Percentiles rank a stretch among this genome's conserved stretches.
Conservation (phyloP, 2,113 vertebrate species). For the Rhineura floridana region DNA sequence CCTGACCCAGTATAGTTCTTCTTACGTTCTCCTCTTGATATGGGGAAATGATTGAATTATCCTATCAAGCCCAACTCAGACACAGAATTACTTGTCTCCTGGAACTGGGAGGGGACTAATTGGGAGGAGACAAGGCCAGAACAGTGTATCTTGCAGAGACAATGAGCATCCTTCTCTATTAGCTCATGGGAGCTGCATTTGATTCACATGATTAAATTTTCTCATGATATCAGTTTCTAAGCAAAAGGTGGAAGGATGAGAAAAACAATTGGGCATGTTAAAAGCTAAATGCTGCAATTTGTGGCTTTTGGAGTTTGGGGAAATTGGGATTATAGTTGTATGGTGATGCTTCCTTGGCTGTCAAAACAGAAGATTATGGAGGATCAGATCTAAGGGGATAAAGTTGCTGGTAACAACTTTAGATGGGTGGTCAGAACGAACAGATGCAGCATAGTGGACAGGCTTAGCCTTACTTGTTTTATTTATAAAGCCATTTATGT, state of each 20-base stretch:
- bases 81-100: too few species aligned
- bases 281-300: not conserved
- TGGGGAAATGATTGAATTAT: too few species aligned
- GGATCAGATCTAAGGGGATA: not conserved
- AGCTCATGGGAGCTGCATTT: not conserved
- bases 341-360: not conserved
- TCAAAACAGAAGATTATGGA: too few species aligned
- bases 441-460: not conserved
- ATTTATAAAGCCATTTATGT: not conserved
- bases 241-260: too few species aligned
- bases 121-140: too few species aligned
- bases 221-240: too few species aligned
- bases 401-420: not conserved
- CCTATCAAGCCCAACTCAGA: too few species aligned
- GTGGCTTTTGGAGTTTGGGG: not conserved
- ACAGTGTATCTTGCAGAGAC: not conserved
- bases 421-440: not conserved
- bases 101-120: too few species aligned
- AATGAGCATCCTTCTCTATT: not conserved
- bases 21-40: too few species aligned
- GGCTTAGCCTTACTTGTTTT: not conserved
- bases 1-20: too few species aligned
- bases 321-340: not conserved
- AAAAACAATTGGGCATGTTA: too few species aligned
- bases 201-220: not conserved